phyloP scores from a whole-genome alignment of 2,888 invertebrate genomes.

The Erebia ligea region DNA sequence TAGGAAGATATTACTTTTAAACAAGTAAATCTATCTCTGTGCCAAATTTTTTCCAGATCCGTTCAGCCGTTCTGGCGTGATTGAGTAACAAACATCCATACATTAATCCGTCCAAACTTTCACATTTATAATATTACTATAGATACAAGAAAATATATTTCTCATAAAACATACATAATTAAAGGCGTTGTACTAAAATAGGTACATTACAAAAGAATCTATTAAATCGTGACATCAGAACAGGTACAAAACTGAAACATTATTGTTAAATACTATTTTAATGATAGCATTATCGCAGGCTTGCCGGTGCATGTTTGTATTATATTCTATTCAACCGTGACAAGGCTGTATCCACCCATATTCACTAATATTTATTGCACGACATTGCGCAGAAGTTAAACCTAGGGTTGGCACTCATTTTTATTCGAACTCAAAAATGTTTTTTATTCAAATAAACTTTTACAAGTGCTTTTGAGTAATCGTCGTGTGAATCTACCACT shows the following conservation, averaged over 20 bases:
- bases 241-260: not conserved
- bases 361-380: slow-evolving; percentile 31
- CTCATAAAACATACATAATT: not conserved
- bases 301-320: slow-evolving; percentile 18
- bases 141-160: not conserved
- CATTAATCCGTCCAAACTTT: no score
- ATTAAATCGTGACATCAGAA: slow-evolving; percentile 5
- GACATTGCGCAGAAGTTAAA: slow-evolving; percentile 19
- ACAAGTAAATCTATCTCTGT: no score
- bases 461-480: no score
- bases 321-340: slow-evolving; percentile 24
- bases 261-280: slow-evolving; percentile 12
- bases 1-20: no score
- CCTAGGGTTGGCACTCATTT: slow-evolving; percentile 24
- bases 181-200: not conserved
- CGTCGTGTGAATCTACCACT: no score
- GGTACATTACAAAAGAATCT: not conserved
- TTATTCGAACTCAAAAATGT: no score
- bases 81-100: no score
- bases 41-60: no score
- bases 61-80: no score
- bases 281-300: slow-evolving; percentile 8
- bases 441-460: no score
- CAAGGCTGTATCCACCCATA: slow-evolving; percentile 35
- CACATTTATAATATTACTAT: no score